Evolutionary conservation across 2,888 invertebrate species (phyloP), one percentile per base, ranked within the genome.

Genomic region (Selenia dentaria): DNA sequence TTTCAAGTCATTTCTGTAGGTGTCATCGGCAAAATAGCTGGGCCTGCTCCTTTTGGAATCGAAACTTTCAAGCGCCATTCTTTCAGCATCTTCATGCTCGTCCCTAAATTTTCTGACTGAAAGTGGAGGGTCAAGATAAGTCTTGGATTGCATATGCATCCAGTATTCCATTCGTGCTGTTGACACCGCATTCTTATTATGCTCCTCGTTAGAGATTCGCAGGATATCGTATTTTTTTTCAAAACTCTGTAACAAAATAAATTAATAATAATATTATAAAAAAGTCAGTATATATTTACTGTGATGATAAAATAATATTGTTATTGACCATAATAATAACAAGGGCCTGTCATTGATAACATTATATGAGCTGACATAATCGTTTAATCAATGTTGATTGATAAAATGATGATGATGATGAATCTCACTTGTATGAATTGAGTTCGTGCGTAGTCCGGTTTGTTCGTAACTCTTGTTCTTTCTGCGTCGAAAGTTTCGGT

Each of bases 141-240:
- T 11, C 9, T 43, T 43, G 2, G 10, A 1, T 11, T 31, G 25
- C 42, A 43, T 43, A 0, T 6, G 5, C 6, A 36, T 6, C 29
- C 18, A 36, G 33, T 55, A 50, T 20, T 35, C 41, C 4, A 11
- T 16, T 6, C 39, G 34, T 1, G 52, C n/a, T 2, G 39, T 31
- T 6, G 14, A 41, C 4, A 47, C 41, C 5, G 37, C 28, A 0
- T 3, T 18, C 10, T 14, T 44, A 20, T 55, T 52, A 16, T 50
- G 49, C n/a, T 47, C 46, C 6, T 47, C 26, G 20, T 55, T 55
- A 1, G 6, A 22, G 8, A n/a, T 27, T 9, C 22, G n/a, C 20
- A 43, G 34, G 10, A 12, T 12, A 1, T 35, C 29, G 22, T 39
- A 34, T 10, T 33, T 35, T 9, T 18, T 39, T 5, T 35, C 8